These are phyloP conservation scores for Semotilus atromaculatus DNA, from an alignment of 2,797 vertebrate species.

Conservation along the genomic window DNA sequence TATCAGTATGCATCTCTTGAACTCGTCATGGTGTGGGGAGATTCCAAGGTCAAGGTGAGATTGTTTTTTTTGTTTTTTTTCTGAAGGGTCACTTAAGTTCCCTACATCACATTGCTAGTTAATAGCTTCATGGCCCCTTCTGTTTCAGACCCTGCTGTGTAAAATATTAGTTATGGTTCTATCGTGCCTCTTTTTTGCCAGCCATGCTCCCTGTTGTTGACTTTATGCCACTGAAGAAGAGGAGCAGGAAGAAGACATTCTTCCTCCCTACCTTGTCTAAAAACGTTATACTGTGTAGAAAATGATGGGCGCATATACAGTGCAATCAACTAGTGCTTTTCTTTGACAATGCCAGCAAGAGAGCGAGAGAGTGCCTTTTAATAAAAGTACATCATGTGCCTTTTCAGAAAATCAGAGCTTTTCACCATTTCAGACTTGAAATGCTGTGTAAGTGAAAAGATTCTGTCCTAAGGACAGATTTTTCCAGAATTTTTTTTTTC, in stretches of 20 bases:
- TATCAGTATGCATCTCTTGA: slow-evolving; percentile 33
- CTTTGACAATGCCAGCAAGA: slow-evolving; percentile 61
- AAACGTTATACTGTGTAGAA: slow-evolving; percentile 59
- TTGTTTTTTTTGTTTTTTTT: not conserved
- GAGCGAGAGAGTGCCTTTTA: slow-evolving; percentile 57
- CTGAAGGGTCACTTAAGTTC: slow-evolving; percentile 15
- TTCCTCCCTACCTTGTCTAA: slow-evolving; percentile 56
- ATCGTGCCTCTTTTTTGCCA: slow-evolving; percentile 39
- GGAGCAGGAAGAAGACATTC: slow-evolving; percentile 47
- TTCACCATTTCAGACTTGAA: slow-evolving; percentile 56
- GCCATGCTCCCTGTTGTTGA: slow-evolving; percentile 4
- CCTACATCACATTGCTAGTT: slow-evolving; percentile 23
- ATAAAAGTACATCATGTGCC: slow-evolving; percentile 56
- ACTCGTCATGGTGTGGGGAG: slow-evolving; percentile 7
- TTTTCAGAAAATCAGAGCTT: slow-evolving; percentile 39
- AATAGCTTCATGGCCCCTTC: slow-evolving; percentile 23
- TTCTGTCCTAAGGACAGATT: slow-evolving; percentile 21
- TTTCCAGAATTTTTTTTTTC: not conserved
- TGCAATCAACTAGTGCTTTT: slow-evolving; percentile 68
- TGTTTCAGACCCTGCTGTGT: slow-evolving; percentile 35
- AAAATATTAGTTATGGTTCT: slow-evolving; percentile 40
- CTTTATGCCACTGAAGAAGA: slow-evolving; percentile 22
- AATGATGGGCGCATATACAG: slow-evolving; percentile 63
- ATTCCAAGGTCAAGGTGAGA: slow-evolving; percentile 34
- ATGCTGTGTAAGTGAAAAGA: slow-evolving; percentile 50